Evolutionary conservation across 1,140 invertebrate genomes (phyloP).

Genomic region (Plutomurus gul): DNA sequence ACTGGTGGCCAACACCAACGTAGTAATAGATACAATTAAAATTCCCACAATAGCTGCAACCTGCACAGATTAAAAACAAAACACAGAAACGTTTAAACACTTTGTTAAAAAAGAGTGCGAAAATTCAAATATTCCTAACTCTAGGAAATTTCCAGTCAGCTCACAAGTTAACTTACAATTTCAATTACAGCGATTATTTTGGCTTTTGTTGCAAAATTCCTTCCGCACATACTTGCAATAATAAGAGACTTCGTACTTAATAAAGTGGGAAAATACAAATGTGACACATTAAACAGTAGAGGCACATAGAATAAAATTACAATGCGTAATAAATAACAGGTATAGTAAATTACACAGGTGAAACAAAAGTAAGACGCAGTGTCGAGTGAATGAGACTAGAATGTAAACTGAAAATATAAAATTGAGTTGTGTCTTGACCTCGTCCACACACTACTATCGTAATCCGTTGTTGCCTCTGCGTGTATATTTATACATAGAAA

Average conservation of each 20-base stretch:
- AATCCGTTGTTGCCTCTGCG: neutral
- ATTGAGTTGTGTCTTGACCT: neutral
- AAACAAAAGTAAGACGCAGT: neutral
- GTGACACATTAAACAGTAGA: neutral
- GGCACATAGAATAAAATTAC: too few relatives aligned
- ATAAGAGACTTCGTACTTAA: neutral
- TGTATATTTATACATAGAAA: neutral
- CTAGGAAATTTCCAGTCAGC: neutral
- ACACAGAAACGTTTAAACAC: neutral
- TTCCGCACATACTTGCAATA: neutral
- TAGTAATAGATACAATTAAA: neutral
- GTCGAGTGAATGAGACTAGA: neutral
- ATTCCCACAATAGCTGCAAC: slow-evolving; percentile 19
- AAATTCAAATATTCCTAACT: neutral
- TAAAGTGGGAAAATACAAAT: neutral
- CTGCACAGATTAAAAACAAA: neutral
- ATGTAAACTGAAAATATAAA: neutral
- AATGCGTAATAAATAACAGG: too few relatives aligned
- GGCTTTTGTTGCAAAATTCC: neutral
- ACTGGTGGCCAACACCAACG: neutral
- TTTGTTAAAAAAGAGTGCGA: neutral
- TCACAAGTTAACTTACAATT: slow-evolving; percentile 32
- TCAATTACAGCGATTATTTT: slow-evolving; percentile 39
- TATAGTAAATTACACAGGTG: neutral
- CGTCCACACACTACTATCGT: neutral